A percentile compares a stretch with the other conserved stretches of the same genome.
These are phyloP conservation scores for Fratercula arctica DNA, from an alignment of 2,797 vertebrate genomes.

Conservation along the genomic window DNA sequence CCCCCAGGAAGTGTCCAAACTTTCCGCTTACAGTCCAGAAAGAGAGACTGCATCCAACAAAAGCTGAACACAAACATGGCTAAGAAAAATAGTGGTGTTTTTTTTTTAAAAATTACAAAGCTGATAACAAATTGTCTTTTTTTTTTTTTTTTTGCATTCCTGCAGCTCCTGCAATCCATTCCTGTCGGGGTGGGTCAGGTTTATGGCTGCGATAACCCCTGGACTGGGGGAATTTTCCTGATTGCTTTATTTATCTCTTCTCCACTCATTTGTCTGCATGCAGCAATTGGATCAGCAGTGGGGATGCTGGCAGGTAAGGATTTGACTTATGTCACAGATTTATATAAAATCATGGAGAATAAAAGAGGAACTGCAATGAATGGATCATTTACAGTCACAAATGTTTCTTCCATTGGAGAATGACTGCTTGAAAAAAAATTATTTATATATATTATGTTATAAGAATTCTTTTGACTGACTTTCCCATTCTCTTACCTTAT, in stretches of 20 bases:
- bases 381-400: not conserved
- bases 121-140: not conserved
- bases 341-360: not conserved
- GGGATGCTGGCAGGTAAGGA: constrained; percentile 90
- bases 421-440: not conserved
- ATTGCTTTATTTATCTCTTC: constrained; percentile 90
- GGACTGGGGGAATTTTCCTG: constrained; percentile 92
- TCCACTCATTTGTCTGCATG: constrained; percentile 89
- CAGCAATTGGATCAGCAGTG: constrained; percentile 86
- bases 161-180: constrained; percentile 88
- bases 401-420: not conserved
- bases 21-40: not conserved
- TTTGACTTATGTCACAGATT: not conserved
- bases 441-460: not conserved
- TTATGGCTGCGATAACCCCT: constrained; percentile 93
- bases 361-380: not conserved
- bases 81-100: not conserved
- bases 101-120: not conserved
- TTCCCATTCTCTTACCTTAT: not conserved
- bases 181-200: constrained; percentile 92
- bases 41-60: not conserved
- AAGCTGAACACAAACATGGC: not conserved
- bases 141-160: not conserved
- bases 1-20: not conserved
- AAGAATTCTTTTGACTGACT: not conserved